phyloP scores from a whole-genome alignment of 2,797 vertebrate genomes.

The Buceros bicornis region DNA sequence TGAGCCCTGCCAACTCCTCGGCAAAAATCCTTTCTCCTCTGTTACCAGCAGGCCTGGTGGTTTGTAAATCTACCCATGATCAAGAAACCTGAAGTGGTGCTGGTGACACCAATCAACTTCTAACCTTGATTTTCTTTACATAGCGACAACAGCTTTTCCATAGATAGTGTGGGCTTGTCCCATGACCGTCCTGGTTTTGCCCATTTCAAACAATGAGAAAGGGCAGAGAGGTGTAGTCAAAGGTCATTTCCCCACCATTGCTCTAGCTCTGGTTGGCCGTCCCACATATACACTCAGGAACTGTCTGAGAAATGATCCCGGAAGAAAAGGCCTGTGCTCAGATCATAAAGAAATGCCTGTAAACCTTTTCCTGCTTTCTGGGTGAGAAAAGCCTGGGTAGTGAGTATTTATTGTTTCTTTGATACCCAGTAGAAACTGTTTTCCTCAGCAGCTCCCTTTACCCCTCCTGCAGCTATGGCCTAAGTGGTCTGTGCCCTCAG shows the following conservation, averaged over 20 bases:
- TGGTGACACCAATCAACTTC: background rate
- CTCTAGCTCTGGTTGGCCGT: background rate
- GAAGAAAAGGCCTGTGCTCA: background rate
- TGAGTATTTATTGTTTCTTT: background rate
- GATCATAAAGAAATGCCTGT: background rate
- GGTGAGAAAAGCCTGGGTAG: background rate
- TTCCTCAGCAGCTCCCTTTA: background rate
- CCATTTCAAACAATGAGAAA: background rate
- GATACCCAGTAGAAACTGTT: background rate
- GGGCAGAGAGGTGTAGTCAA: background rate
- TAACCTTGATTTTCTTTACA: background rate
- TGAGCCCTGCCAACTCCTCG: too few relatives aligned
- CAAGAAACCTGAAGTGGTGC: too few relatives aligned
- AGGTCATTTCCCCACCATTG: background rate
- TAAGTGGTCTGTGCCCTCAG: background rate
- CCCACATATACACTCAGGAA: background rate
- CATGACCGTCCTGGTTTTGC: background rate
- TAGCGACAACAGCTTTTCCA: background rate
- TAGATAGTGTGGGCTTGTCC: background rate
- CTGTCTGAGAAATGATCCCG: background rate
- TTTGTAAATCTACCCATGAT: too few relatives aligned
- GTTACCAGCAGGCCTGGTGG: too few relatives aligned
- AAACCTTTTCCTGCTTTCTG: background rate
- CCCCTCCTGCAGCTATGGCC: background rate
- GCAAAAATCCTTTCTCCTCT: too few relatives aligned